Percentiles rank a stretch among this genome's conserved stretches.
Conservation (phyloP, 2,888 invertebrate genomes). For the Oligia strigilis region DNA sequence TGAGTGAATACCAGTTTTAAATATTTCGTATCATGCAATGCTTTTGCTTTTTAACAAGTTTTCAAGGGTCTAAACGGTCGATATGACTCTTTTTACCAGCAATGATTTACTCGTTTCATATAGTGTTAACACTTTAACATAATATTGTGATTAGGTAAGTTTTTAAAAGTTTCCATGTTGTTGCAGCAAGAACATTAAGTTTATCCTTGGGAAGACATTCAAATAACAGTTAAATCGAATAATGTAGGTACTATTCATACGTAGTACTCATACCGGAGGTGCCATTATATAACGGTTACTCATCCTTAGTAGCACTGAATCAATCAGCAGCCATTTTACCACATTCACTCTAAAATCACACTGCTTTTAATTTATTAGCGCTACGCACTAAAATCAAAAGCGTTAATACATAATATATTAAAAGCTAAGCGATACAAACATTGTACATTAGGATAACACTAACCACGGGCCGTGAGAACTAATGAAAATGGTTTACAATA, state of each 20-base stretch:
- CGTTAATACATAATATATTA: slow-evolving; percentile 39
- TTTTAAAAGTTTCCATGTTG: not conserved
- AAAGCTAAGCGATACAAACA: slow-evolving; percentile 25
- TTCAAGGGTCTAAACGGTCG: not conserved
- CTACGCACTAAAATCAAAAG: slow-evolving; percentile 30
- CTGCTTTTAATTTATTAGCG: slow-evolving; percentile 22
- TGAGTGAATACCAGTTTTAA: not conserved
- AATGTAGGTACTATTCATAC: no score
- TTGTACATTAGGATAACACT: slow-evolving; percentile 26
- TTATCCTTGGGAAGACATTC: not conserved
- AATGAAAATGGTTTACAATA: slow-evolving; percentile 39
- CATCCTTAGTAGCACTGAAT: not conserved
- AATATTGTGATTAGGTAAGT: not conserved
- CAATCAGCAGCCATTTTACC: not conserved
- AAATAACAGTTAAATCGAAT: not conserved
- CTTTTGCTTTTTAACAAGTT: not conserved
- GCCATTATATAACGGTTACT: not conserved
- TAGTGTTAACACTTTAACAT: no score
- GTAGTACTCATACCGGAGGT: not conserved
- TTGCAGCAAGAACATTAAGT: not conserved
- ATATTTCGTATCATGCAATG: not conserved
- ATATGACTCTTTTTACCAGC: not conserved
- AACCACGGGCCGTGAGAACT: slow-evolving; percentile 15
- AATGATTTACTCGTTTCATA: not conserved
- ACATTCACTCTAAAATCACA: slow-evolving; percentile 1